Base-by-base conservation (phyloP, 2,113 vertebrate species). In the Datnioides undecimradiatus region DNA sequence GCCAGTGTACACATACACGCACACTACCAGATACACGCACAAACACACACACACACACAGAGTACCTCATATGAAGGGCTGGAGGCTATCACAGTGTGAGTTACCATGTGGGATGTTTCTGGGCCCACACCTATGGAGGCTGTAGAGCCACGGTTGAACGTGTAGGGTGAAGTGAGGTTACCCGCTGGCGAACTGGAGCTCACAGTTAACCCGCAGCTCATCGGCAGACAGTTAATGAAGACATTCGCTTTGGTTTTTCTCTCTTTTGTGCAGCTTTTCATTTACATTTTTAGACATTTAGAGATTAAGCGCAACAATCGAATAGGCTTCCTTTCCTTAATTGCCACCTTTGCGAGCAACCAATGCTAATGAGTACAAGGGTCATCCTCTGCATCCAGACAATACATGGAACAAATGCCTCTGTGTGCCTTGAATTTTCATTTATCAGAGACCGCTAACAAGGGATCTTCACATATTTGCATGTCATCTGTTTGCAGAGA, bases 1-100 rank as follows among this genome's bases (percentile, higher is more conserved):
- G 96, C 96, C 96, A 96, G 96, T 85, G 95, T 88, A 97, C 97
- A 94, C 96, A 95, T 86, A 79, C 79, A 33, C 19, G 55, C 86
- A 73, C 81, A 29, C 59, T 11, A n/a, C 48, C 82, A 79, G 79
- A 82, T 70, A 52, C 57, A 13, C 49, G 77, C 79, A 58, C 83
- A 82, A 84, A 75, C 79, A 85, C 83, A 82, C 73, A 87, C 83
- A 82, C 85, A 75, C 79, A 85, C 83, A 82, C 73, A 87, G 80
- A 80, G 49, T 65, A 52, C 83, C 76, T 62, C 92, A 95, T 94
- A 96, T 94, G 95, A 97, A 96, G 95, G 95, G 94, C 96, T 95
- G 92, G 59, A 93, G 93, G 96, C 95, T 89, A 95, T 96, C 94
- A 93, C 91, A 90, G 91, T 90, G 89, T 92, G 94, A 95, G 94